Conservation (phyloP, 2,888 invertebrate species). For the Clitarchus hookeri region DNA sequence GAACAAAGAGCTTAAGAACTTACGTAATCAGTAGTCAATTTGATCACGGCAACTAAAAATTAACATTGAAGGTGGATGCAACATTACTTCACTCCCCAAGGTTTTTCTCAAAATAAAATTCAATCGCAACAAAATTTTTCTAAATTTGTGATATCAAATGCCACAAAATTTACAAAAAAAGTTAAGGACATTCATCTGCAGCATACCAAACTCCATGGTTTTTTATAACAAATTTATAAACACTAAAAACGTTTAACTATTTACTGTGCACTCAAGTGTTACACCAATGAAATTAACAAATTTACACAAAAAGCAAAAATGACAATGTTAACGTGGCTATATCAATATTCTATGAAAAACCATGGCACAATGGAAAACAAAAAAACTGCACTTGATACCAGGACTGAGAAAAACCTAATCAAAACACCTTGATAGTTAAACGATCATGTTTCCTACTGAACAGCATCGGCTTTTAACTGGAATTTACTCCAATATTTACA, state of each 20-base stretch:
- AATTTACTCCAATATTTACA: neutral
- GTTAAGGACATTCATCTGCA: no score
- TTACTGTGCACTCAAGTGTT: no score
- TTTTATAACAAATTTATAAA: no score
- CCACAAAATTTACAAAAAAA: neutral
- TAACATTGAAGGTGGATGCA: slow-evolving; percentile 1
- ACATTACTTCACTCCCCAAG: neutral
- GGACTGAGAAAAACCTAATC: neutral
- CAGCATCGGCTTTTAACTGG: neutral
- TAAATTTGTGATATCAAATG: neutral
- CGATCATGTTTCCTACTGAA: neutral
- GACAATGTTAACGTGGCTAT: no score
- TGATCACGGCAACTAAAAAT: neutral
- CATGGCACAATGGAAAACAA: no score
- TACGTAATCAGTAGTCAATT: neutral
- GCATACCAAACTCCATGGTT: no score
- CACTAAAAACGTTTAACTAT: neutral
- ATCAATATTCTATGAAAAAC: no score
- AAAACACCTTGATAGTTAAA: neutral
- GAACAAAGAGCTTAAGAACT: neutral
- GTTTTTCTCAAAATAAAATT: neutral
- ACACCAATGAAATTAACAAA: no score
- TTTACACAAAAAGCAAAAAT: no score
- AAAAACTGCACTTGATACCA: neutral
- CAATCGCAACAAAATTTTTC: neutral